Evolutionary conservation across 2,888 invertebrate genomes (phyloP), one percentile per base, ranked within the genome.

Genomic region (Itoplectis maculator): DNA sequence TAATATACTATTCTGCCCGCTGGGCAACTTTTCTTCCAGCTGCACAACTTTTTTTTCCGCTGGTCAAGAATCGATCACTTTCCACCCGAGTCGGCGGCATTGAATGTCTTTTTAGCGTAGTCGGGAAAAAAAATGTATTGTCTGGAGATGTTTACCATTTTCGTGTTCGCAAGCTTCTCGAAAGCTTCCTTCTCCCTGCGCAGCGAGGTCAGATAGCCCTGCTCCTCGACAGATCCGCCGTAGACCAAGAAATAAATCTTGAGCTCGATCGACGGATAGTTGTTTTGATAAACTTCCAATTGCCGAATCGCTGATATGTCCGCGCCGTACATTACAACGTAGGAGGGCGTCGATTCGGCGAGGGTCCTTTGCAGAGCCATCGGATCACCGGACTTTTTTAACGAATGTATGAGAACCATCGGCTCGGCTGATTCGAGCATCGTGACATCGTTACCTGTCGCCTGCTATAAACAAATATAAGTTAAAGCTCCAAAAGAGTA

Each of bases 161-260:
- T 99, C 37, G 98, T 97, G 91, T 96, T 95, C 87, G 99, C 99
- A 51, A 99, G 94, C 87, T 95, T 94, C 91, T 99, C 99, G 93
- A 99, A 99, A 0, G 99, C 97, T 90, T 97, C 96, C 92, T 99
- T 99, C 93, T 99, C 99, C 83, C 97, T 95, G 84, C 98, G 95
- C 76, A 99, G 93, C 0, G 97, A 95, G 0, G 98, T 98, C 45
- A 99, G 94, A 93, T 99, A 99, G 1, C 97, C 96, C 93, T 99
- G 99, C 93, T 99, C 99, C 93, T 99, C 99, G 0, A 98, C 97
- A 7, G 99, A 99, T 82, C 96, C 96, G 9, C 96, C 96, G 91
- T 99, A 98, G 85, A 99, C 95, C 66, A 99, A 92, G 89, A 99
- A 98, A 93, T 97, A 99, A 8, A 99, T 96, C 89, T 96, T 96